Evolutionary conservation across 2,113 vertebrate genomes (phyloP).

Genomic region (Stegostoma tigrinum): DNA sequence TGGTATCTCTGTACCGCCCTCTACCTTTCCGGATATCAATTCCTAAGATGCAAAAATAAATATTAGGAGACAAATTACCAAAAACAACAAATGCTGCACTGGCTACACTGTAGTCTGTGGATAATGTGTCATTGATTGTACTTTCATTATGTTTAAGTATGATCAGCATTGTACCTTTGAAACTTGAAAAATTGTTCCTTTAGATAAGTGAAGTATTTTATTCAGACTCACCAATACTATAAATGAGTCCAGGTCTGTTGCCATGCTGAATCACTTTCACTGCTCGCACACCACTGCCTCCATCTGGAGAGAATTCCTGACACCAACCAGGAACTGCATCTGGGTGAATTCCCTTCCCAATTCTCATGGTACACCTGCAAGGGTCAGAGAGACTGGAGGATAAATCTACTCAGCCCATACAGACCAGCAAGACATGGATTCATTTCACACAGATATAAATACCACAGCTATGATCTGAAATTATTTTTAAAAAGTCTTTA

Average conservation of each 20-base stretch:
- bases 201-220: neutral
- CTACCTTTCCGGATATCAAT: slow-evolving; percentile 91
- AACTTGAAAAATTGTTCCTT: neutral
- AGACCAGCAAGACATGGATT: neutral
- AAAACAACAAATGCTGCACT: neutral
- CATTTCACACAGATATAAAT: neutral
- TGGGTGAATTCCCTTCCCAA: slow-evolving; percentile 88
- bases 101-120: neutral
- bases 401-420: neutral
- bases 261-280: slow-evolving; percentile 92
- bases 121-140: neutral
- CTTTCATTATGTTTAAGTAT: neutral
- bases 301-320: slow-evolving; percentile 91
- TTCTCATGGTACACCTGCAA: slow-evolving; percentile 87
- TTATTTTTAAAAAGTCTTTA: neutral
- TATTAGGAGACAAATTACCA: neutral
- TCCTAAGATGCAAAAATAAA: slow-evolving; percentile 54
- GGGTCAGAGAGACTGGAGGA: neutral
- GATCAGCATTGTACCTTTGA: neutral
- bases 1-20: slow-evolving; percentile 85
- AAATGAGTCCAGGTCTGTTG: slow-evolving; percentile 89
- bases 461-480: neutral
- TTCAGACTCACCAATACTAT: slow-evolving; percentile 79
- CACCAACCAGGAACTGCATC: slow-evolving; percentile 94
- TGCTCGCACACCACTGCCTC: slow-evolving; percentile 86